Base-by-base conservation (phyloP, 2,797 vertebrate genomes). In the Nannoperca obscura region DNA sequence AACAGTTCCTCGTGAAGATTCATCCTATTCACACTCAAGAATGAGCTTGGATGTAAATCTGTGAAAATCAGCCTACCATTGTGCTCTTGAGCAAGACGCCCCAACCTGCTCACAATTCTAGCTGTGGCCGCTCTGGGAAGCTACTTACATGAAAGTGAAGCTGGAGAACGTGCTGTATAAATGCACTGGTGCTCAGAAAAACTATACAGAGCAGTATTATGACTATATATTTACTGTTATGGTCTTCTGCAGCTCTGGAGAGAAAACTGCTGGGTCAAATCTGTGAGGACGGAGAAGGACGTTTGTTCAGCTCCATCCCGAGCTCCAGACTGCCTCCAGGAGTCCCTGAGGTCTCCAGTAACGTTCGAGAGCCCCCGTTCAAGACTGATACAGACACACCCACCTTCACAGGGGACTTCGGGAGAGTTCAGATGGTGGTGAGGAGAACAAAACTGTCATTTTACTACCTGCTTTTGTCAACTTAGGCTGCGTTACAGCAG, bases 231-330 rank as follows among this genome's bases (percentile, higher is more conserved):
- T 54, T 11, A 59, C 50, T 11, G 7, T 34, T 14, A 1, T 53
- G 1, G 19, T 64, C 11, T 62, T 46, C 15, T 58, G 85, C 92
- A 95, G 96, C 85, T 27, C 90, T 97, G 74, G 96, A 97, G 86
- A 89, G 87, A 67, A 96, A 95, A 71, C 84, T 97, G 62, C 91
- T 97, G 80, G 86, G 63, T 68, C 93, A 87, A 44, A 94, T 97
- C 80, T 98, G 97, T 89, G 94, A 97, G 13, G 85, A 91, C 0
- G 78, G 78, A 42, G 91, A 94, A 1, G 82, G 83, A 30, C 36
- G 44, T 38, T 87, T 95, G 75, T 91, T 94, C 68, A 86, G 86
- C 83, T 70, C 94, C 38, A 20, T 94, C 34, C 80, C 88, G 58
- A 84, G 82, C 84, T 90, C 92, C 36, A 44, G 85, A 12, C 79